Base-by-base conservation (phyloP, 2,797 vertebrate genomes). In the Coregonus ussuriensis region DNA sequence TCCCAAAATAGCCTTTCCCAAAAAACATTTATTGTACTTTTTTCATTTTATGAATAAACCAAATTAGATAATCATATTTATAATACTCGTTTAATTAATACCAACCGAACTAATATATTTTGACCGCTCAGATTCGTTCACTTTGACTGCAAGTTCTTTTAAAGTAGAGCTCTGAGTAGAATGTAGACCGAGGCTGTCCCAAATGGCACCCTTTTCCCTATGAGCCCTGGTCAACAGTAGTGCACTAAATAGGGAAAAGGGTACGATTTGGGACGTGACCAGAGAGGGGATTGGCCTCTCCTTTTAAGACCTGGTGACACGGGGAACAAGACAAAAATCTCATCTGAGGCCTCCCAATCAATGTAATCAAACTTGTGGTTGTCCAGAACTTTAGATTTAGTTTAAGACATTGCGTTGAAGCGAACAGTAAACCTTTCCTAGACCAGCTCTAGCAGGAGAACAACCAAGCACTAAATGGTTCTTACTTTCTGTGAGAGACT, bases 11-110 rank as follows among this genome's bases (percentile, higher is more conserved):
- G 16, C 72, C n/a, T 74, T 25, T 18, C 4, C 37, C 7, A 9
- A 47, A 47, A 47, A 47, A 11, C 3, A 13, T 3, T 3, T 7
- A 81, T 87, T 13, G 1, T 67, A 77, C 53, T 11, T 31, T 18
- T 33, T 52, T 15, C 62, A 51, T 71, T 66, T 13, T 73, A 78
- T 37, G 79, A 72, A 72, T 71, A 62, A 69, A 81, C 82, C 66
- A 47, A 18, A 47, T 47, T 11, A 13, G 41, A 47, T 2, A 3
- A 47, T 47, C 21, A 16, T 16, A 33, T 35, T 47, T 47, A 35
- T 47, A 47, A 73, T 54, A 72, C n/a, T 72, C 13, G 56, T 54
- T 71, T 67, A 33, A 79, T 52, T 35, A 69, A 69, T 37, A 76
- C 47, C 47, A 68, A 16, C 78, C 68, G 47, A n/a, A 78, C 41